Evolutionary conservation across 2,797 vertebrate species (phyloP).

Genomic region (Eutrigla gurnardus): DNA sequence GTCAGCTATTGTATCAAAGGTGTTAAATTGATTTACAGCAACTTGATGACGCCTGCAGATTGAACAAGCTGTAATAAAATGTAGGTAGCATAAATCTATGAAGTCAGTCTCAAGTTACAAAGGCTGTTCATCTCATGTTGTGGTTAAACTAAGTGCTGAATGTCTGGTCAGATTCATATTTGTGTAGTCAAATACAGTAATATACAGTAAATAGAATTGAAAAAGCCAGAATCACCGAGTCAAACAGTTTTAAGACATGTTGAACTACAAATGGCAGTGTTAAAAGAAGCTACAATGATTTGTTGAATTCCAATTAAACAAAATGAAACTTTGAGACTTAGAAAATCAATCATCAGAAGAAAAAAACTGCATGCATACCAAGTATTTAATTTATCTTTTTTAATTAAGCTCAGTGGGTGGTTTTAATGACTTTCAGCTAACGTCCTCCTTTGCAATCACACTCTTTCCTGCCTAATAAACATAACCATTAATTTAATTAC

Average conservation of each 20-base stretch:
- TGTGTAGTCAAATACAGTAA: not conserved
- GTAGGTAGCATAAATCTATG: not conserved
- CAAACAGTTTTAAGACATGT: not conserved
- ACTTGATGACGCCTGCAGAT: conserved; percentile 7
- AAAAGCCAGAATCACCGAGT: not conserved
- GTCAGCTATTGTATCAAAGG: not conserved
- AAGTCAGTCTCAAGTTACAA: not conserved
- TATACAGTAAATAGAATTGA: not conserved
- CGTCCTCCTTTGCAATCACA: conserved; percentile 25
- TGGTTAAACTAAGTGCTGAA: not conserved
- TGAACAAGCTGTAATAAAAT: conserved; percentile 14
- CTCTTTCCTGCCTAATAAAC: conserved; percentile 34
- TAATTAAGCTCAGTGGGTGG: conserved; percentile 59
- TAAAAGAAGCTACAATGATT: conserved; percentile 5
- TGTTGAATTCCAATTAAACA: conserved; percentile 27
- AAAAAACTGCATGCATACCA: conserved; percentile 21
- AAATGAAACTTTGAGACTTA: conserved; percentile 34
- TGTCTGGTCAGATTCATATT: too few relatives aligned
- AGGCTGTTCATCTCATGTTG: not conserved
- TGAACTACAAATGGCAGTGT: not conserved
- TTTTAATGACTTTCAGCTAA: conserved; percentile 48
- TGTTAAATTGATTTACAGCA: conserved; percentile 1
- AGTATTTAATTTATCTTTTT: conserved; percentile 60
- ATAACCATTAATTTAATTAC: conserved; percentile 34
- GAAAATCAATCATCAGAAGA: conserved; percentile 33